Conservation (phyloP, 2,113 vertebrate species). For the Catharus bicknelli region DNA sequence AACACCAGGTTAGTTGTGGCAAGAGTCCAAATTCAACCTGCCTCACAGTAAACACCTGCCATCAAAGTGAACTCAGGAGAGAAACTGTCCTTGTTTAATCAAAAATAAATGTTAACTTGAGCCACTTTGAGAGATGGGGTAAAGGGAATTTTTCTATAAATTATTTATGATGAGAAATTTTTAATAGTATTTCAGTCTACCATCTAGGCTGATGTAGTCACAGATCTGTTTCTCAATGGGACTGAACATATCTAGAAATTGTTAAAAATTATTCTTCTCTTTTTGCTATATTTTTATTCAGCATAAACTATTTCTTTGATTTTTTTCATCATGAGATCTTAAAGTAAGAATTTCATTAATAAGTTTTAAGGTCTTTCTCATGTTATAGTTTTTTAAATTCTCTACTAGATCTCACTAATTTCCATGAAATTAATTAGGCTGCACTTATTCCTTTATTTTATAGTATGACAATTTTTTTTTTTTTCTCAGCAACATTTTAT, state of each 20-base stretch:
- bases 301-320: not conserved
- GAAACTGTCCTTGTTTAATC: not conserved
- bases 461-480: not conserved
- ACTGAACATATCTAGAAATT: not conserved
- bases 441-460: not conserved
- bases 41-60: not conserved
- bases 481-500: not conserved
- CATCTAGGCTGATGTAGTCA: not conserved
- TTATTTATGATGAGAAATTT: not conserved
- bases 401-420: not conserved
- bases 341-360: not conserved
- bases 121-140: not conserved
- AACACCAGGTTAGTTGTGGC: not conserved
- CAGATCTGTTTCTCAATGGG: not conserved
- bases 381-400: not conserved
- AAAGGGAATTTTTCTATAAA: not conserved
- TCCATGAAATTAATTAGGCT: not conserved
- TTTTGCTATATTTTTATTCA: not conserved
- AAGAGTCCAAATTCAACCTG: not conserved
- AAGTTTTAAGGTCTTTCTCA: not conserved
- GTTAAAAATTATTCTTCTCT: not conserved
- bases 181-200: not conserved
- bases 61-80: not conserved
- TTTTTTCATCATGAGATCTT: not conserved
- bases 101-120: not conserved